phyloP scores from a whole-genome alignment of 2,113 vertebrate genomes.

The Elgaria multicarinata region DNA sequence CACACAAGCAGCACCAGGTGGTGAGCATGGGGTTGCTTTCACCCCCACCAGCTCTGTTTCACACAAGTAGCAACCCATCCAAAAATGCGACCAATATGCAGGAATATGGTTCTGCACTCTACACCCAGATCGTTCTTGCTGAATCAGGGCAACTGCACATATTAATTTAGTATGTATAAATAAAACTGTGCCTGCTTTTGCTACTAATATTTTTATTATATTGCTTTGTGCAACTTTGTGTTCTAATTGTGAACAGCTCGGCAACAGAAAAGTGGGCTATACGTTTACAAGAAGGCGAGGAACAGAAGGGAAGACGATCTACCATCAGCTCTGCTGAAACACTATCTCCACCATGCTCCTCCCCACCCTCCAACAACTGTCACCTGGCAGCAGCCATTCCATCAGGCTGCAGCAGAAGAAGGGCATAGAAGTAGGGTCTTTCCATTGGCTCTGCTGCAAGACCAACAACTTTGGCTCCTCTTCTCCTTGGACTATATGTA shows the following conservation, averaged over 20 bases:
- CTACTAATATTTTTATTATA: background rate
- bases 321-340: background rate
- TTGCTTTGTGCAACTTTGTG: background rate
- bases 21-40: background rate
- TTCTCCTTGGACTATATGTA: background rate
- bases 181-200: background rate
- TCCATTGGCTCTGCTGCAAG: too few relatives aligned
- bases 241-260: background rate
- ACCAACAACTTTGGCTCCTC: background rate
- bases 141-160: background rate
- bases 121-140: too few relatives aligned
- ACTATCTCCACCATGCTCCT: background rate
- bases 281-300: background rate
- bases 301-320: background rate
- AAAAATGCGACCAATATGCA: background rate
- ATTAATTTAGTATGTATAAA: background rate
- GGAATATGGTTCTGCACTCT: background rate
- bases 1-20: too few relatives aligned
- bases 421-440: too few relatives aligned
- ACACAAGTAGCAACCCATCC: background rate
- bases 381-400: background rate
- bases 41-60: too few relatives aligned
- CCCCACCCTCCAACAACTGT: background rate
- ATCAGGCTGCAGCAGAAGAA: background rate
- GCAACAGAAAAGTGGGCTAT: background rate